A percentile compares a stretch with the other conserved stretches of the same genome.
Evolutionary conservation across 2,888 invertebrate species (phyloP).

Genomic region (Isoperla grammatica): DNA sequence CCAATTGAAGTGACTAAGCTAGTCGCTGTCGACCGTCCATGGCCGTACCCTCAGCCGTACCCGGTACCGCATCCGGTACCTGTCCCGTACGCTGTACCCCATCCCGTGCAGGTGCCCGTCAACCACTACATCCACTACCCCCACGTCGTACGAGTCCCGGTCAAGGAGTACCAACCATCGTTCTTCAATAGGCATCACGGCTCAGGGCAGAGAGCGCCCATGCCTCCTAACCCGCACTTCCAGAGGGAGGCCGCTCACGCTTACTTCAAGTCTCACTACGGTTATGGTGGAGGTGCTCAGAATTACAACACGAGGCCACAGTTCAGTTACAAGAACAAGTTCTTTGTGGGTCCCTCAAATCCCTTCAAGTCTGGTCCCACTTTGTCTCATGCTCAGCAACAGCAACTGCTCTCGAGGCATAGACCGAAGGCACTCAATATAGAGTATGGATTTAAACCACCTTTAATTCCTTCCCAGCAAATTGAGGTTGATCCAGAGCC

Average conservation of each 20-base stretch:
- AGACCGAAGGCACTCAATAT: slow-evolving; percentile 55
- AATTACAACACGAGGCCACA: background rate
- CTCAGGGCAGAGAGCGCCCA: background rate
- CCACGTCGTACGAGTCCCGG: slow-evolving; percentile 27
- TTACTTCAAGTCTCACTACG: slow-evolving; percentile 5
- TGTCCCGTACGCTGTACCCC: slow-evolving; percentile 36
- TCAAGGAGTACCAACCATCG: slow-evolving; percentile 29
- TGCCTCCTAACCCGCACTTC: slow-evolving; percentile 15
- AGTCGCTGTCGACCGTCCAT: slow-evolving; percentile 41
- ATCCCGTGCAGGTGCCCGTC: slow-evolving; percentile 28
- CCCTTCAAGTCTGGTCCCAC: background rate
- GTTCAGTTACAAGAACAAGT: background rate
- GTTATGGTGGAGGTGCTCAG: background rate
- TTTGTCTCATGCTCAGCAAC: background rate
- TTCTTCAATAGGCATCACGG: slow-evolving; percentile 30
- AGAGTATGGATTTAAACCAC: slow-evolving; percentile 76
- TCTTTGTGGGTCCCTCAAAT: background rate
- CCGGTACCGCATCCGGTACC: slow-evolving; percentile 45
- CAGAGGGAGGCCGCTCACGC: slow-evolving; percentile 16
- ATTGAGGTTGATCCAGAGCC: slow-evolving; percentile 56
- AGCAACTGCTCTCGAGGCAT: background rate
- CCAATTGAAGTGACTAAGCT: slow-evolving; percentile 39
- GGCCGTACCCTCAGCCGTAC: slow-evolving; percentile 46
- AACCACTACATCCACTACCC: slow-evolving; percentile 38
- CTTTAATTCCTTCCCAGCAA: slow-evolving; percentile 71